Base-by-base conservation (phyloP, 2,113 vertebrate genomes). In the Daphoenositta chrysoptera region DNA sequence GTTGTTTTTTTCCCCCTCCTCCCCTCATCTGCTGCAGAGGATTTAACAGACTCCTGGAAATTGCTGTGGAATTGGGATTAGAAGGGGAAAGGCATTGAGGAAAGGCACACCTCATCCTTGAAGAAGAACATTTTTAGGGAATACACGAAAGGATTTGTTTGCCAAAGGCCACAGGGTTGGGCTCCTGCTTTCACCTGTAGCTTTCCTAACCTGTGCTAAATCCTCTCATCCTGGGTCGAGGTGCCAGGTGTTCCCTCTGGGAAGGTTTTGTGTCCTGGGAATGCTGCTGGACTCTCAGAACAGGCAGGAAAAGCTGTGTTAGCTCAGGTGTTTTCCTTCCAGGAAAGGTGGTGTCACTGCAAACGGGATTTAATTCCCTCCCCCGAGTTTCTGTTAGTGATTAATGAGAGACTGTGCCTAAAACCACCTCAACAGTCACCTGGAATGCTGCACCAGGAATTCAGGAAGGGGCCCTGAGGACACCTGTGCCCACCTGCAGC, bases 11-110 rank as follows among this genome's bases (percentile, higher is more conserved):
- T 78, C 66, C 11, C 22, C 18, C 24, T 65, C 69, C 78, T 91
- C 84, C 82, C 85, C 73, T 91, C 87, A 18, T 83, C 73, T 96
- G 90, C 97, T 95, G 66, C 91, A 93, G 78, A 97, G 89, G 93
- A 80, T 84, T 91, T 53, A 39, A 75, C 88, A 90, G 56, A 31
- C 56, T 93, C 89, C 91, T 80, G 93, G 93, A 94, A 87, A 79
- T 89, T 5, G 40, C 54, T 76, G 39, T 90, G 72, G 57, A 65
- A 63, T 56, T 75, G 79, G 65, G 58, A 57, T 80, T 79, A 96
- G 66, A 50, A 94, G 42, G 61, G 82, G 44, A 75, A 44, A 78
- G 48, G 69, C 80, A 1, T 6, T 61, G 26, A 39, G 70, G 70
- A 48, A 83, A 69, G 56, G 64, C 48, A 48, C 63, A 33, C 6